A percentile compares a stretch with the other conserved stretches of the same genome.
These are phyloP conservation scores for Corythoichthys haematopterus DNA, from an alignment of 2,113 vertebrate species.

Conservation along the genomic window DNA sequence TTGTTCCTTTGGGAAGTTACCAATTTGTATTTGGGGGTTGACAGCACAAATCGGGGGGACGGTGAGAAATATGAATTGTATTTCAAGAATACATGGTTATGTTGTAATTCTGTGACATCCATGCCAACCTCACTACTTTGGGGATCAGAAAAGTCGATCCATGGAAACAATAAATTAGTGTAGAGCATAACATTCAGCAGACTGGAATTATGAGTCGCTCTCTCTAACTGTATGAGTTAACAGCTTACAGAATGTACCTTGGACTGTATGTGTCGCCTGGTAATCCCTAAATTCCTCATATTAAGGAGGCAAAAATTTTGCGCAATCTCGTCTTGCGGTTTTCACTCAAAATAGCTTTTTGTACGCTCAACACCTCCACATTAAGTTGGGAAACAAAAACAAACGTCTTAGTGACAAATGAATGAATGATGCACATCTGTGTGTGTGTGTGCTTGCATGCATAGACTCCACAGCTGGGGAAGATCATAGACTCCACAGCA, in stretches of 20 bases:
- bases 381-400: slow-evolving; percentile 4
- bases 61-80: too few relatives aligned
- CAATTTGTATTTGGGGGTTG: too few relatives aligned
- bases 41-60: too few relatives aligned
- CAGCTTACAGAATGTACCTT: slow-evolving; percentile 44
- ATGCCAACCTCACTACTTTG: background rate
- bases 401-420: slow-evolving; percentile 6
- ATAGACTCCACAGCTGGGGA: slow-evolving; percentile 41
- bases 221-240: slow-evolving; percentile 26
- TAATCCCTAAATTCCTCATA: slow-evolving; percentile 62
- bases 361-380: slow-evolving; percentile 6
- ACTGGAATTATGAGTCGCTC: slow-evolving; percentile 1
- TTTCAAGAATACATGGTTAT: too few relatives aligned
- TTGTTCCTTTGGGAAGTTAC: too few relatives aligned
- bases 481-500: slow-evolving; percentile 16
- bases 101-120: too few relatives aligned
- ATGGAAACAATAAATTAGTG: background rate
- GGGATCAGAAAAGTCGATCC: background rate
- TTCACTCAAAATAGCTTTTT: slow-evolving; percentile 1
- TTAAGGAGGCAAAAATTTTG: slow-evolving; percentile 38
- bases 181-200: slow-evolving; percentile 2
- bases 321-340: slow-evolving; percentile 45
- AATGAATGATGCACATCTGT: slow-evolving; percentile 27
- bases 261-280: slow-evolving; percentile 42
- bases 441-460: slow-evolving; percentile 13